Base-by-base conservation (phyloP, 2,888 invertebrate genomes). In the Thyatira batis region DNA sequence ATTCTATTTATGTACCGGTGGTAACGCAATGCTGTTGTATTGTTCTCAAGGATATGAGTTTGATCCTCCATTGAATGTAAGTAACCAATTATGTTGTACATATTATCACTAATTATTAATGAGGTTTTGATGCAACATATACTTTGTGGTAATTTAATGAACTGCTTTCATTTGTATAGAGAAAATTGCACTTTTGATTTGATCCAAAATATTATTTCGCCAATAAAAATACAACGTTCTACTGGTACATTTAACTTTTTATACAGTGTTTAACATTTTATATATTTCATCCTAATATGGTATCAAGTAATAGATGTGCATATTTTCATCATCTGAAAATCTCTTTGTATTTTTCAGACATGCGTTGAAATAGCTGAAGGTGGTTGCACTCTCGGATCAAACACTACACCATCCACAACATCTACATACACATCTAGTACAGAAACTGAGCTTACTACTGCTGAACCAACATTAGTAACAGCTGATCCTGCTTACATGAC, bases 1-100 rank as follows among this genome's bases (percentile, higher is more conserved):
- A 0, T 82, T 69, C 54, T 80, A 73, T 23, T 51, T 80, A 50
- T 81, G 80, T 44, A 44, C 66, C 0, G 69, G 55, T 0, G 73
- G 73, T 0, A 48, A 52, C 5, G 53, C 73, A 0, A 58, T 78
- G 8, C 60, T 55, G 0, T 53, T 75, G 1, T 63, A 43, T 4
- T 78, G 78, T 43, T 57, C 61, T 4, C 63, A 61, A 0, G 76
- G 76, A 27, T 60, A 58, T 30, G 80, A 82, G 56, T 81, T 67
- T 21, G 66, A 77, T 55, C 57, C 63, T 3, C 51, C 39, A 0
- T 2, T 45, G 1, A 49, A 30, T 17, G 80, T 78, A 58, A 69
- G 66, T 55, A 4, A 30, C 9, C 1, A 10, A 6, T 9, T n/a
- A n/a, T n/a, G n/a, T n/a, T n/a, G n/a, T n/a, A n/a, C n/a, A n/a